A percentile compares a stretch with the other conserved stretches of the same genome.
phyloP scores from a whole-genome alignment of 2,113 vertebrate species.

The Paramisgurnus dabryanus region DNA sequence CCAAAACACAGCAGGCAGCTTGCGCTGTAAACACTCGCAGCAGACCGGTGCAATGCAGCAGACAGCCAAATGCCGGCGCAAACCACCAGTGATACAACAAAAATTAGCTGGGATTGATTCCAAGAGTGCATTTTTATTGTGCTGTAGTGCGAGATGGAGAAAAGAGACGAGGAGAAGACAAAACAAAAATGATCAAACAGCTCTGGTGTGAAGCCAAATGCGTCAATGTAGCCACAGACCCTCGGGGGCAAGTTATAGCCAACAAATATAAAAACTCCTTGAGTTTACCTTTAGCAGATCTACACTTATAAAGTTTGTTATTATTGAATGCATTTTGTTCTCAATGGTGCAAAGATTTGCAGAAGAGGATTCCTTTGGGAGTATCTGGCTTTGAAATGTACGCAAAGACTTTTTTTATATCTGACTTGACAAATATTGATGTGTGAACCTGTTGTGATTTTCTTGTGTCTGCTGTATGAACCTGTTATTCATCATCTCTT shows the following conservation, averaged over 20 bases:
- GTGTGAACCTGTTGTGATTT: too few species aligned
- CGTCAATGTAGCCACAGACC: not conserved
- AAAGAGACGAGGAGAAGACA: not conserved
- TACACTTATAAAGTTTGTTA: not conserved
- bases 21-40: too few species aligned
- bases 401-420: too few species aligned
- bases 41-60: not conserved
- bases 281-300: too few species aligned
- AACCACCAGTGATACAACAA: not conserved
- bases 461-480: too few species aligned
- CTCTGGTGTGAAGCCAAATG: not conserved
- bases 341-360: not conserved
- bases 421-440: too few species aligned
- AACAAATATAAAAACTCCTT: not conserved
- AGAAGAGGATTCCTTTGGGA: not conserved
- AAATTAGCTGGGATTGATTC: not conserved
- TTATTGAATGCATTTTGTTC: not conserved
- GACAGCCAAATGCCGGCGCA: not conserved
- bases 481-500: too few species aligned
- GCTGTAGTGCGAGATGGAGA: not conserved
- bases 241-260: not conserved
- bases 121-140: not conserved
- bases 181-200: not conserved
- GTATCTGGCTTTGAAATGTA: not conserved
- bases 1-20: not conserved